Conservation (phyloP, 2,113 vertebrate species). For the Larimichthys polyactis region DNA sequence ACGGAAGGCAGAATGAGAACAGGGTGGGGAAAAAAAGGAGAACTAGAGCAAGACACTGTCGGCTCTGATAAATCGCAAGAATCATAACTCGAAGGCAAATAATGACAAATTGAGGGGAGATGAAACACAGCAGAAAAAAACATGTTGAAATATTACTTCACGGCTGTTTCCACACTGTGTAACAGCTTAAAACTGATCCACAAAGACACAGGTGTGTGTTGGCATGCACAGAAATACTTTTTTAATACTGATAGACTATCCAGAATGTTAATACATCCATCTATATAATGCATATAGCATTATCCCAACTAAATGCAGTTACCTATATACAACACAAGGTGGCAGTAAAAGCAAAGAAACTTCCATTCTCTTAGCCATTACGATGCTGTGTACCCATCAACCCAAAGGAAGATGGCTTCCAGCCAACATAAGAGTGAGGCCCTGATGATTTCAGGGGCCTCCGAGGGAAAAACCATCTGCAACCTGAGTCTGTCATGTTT, state of each 20-base stretch:
- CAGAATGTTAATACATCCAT: neutral
- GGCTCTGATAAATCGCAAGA: neutral
- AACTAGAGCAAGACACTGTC: constrained; percentile 31
- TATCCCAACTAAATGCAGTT: neutral
- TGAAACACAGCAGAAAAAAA: neutral
- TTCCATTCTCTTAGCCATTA: neutral
- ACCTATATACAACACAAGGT: constrained; percentile 46
- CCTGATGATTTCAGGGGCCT: neutral
- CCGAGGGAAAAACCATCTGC: neutral
- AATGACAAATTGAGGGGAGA: constrained; percentile 3
- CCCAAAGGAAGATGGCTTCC: constrained; percentile 33
- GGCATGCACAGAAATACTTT: neutral
- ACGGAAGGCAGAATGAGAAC: constrained; percentile 22
- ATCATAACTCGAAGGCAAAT: neutral
- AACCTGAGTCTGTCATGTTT: neutral
- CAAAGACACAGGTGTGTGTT: neutral
- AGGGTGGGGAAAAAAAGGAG: neutral
- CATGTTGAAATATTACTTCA: neutral
- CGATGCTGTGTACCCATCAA: neutral
- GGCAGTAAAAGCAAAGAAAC: constrained; percentile 62
- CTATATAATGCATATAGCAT: too few species aligned
- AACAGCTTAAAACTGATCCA: neutral
- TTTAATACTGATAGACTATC: too few species aligned
- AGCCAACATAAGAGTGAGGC: neutral
- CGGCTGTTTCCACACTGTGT: fast-evolving